A percentile compares a stretch with the other conserved stretches of the same genome.
Evolutionary conservation across 2,113 vertebrate genomes (phyloP).

Genomic region (Anhinga anhinga): DNA sequence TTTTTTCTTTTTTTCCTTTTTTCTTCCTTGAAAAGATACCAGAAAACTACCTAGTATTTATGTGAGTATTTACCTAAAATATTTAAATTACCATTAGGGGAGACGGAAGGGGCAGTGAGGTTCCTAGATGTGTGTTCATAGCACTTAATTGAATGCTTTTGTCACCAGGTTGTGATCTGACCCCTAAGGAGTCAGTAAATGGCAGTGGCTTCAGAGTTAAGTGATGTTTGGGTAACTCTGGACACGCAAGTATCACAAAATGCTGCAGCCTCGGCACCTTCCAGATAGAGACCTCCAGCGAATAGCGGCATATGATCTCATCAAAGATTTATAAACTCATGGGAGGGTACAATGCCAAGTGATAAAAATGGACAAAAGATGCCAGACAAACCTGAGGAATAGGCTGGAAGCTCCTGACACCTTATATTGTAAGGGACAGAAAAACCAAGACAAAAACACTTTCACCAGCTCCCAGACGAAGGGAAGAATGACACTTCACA

Average conservation of each 20-base stretch:
- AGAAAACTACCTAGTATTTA: background rate
- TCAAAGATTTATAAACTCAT: background rate
- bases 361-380: background rate
- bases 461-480: background rate
- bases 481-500: background rate
- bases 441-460: background rate
- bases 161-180: background rate
- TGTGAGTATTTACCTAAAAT: background rate
- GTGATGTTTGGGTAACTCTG: background rate
- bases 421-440: background rate
- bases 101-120: background rate
- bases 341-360: background rate
- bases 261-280: background rate
- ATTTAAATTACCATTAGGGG: background rate
- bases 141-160: background rate
- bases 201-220: background rate
- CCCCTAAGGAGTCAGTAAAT: background rate
- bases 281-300: background rate
- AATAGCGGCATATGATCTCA: background rate
- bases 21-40: background rate
- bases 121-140: accelerated
- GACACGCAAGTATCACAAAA: accelerated
- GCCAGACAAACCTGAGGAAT: background rate
- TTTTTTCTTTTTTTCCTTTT: no score
- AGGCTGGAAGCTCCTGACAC: background rate